Evolutionary conservation across 2,797 vertebrate genomes (phyloP).

Genomic region (Rhynchotus rufescens): DNA sequence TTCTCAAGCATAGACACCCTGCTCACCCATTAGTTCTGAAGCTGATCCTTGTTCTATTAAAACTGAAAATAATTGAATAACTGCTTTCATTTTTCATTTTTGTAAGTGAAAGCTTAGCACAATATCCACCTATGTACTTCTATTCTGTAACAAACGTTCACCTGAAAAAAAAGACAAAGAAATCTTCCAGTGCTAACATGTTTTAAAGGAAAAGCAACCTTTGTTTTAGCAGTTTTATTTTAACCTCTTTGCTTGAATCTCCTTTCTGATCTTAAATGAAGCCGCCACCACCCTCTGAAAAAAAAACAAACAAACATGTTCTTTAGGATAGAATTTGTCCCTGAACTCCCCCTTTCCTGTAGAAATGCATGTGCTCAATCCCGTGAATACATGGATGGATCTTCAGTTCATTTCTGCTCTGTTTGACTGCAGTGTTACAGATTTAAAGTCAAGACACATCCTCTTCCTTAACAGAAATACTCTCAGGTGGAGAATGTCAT

Average conservation of each 20-base stretch:
- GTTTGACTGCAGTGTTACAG: background rate
- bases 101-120: background rate
- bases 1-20: background rate
- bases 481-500: background rate
- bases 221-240: background rate
- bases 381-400: background rate
- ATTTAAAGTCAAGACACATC: conserved; percentile 13
- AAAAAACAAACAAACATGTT: fast-evolving
- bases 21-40: background rate
- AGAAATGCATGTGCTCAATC: background rate
- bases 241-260: background rate
- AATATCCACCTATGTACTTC: background rate
- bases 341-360: background rate
- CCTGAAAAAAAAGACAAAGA: background rate
- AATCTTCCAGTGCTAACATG: background rate
- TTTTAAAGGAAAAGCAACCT: background rate
- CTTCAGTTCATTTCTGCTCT: background rate
- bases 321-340: background rate
- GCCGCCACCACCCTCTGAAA: background rate
- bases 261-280: background rate
- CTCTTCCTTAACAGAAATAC: background rate
- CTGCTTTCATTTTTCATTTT: too few relatives aligned
- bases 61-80: background rate
- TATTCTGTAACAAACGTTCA: background rate
- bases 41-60: background rate